Evolutionary conservation across 2,888 invertebrate species (phyloP), one percentile per base, ranked within the genome.

Genomic region (Lepidochrysops patricia): DNA sequence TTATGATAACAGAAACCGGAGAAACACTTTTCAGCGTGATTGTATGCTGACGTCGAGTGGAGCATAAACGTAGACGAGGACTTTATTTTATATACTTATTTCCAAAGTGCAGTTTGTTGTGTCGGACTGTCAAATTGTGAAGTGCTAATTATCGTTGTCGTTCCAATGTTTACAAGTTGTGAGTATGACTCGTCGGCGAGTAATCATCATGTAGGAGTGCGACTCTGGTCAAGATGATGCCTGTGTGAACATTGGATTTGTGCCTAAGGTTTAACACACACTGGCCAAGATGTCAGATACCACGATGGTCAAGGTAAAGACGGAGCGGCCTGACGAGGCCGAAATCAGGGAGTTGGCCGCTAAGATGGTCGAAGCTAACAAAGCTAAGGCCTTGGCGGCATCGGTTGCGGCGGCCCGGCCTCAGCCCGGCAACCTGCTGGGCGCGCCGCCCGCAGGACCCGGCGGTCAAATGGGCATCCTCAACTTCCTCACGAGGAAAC

Each of bases 311-410:
- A 89, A 90, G 72, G 92, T 94, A 66, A 94, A 94, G 80, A 92
- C 93, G 69, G 95, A 95, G 84, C 90, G 92, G 79, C 93, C 93
- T 66, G 96, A 96, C 90, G 96, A 96, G 80, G 95, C 95, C 69
- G 96, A 97, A 89, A 96, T 96, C 76, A 91, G 93, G 74, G 96
- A 95, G 83, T 77, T 96, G 88, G 96, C 96, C 68, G 94, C 95
- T 72, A 95, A 96, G 85, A 94, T 97, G 93, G 92, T 94, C 83
- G 96, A 96, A 85, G 94, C 94, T 62, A 93, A 95, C 80, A 94
- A 94, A 80, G 93, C 93, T 69, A 92, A 92, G 64, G 87, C 91
- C 57, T 66, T 84, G 71, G 80, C 86, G 66, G 80, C 85, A 26
- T 82, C 89, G 35, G 88, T 83, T 64, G 91, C 90, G 71, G 91